These are phyloP conservation scores for Perca fluviatilis DNA, from an alignment of 2,113 vertebrate species.

Conservation along the genomic window DNA sequence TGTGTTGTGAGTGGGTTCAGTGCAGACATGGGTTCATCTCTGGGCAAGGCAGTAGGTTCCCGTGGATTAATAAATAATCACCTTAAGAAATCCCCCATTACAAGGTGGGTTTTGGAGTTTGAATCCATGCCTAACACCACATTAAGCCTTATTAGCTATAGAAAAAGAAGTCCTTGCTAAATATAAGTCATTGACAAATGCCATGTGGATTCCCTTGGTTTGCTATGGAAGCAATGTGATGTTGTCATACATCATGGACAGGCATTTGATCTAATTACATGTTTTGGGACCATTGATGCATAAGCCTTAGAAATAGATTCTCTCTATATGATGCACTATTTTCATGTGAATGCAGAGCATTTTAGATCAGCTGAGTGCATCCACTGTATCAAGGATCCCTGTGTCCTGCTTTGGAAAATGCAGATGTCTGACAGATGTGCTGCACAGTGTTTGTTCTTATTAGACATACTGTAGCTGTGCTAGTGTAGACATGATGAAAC, in stretches of 20 bases:
- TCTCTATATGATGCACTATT: slow-evolving; percentile 27
- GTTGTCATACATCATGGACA: not conserved
- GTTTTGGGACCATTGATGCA: not conserved
- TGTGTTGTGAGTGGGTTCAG: slow-evolving; percentile 62
- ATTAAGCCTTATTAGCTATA: slow-evolving; percentile 61
- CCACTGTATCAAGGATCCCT: slow-evolving; percentile 23
- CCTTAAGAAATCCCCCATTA: slow-evolving; percentile 63
- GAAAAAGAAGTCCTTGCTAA: slow-evolving; percentile 40
- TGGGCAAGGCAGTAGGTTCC: slow-evolving; percentile 55
- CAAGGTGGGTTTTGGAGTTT: slow-evolving; percentile 53
- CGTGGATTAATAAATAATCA: slow-evolving; percentile 73
- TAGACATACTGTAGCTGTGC: slow-evolving; percentile 38
- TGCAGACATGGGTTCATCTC: slow-evolving; percentile 62
- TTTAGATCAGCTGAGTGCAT: slow-evolving; percentile 42
- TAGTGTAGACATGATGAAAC: slow-evolving; percentile 65
- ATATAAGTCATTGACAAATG: slow-evolving; percentile 50
- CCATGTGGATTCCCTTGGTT: slow-evolving; percentile 25
- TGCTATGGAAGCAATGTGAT: not conserved
- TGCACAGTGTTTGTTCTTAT: slow-evolving; percentile 59
- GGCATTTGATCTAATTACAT: slow-evolving; percentile 22
- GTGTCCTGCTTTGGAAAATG: slow-evolving; percentile 34
- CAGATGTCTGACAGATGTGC: slow-evolving; percentile 50
- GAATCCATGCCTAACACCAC: slow-evolving; percentile 47
- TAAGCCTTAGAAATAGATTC: slow-evolving; percentile 22
- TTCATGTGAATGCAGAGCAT: slow-evolving; percentile 31